Conservation (phyloP, 2,888 invertebrate species). For the Drosophila colorata region DNA sequence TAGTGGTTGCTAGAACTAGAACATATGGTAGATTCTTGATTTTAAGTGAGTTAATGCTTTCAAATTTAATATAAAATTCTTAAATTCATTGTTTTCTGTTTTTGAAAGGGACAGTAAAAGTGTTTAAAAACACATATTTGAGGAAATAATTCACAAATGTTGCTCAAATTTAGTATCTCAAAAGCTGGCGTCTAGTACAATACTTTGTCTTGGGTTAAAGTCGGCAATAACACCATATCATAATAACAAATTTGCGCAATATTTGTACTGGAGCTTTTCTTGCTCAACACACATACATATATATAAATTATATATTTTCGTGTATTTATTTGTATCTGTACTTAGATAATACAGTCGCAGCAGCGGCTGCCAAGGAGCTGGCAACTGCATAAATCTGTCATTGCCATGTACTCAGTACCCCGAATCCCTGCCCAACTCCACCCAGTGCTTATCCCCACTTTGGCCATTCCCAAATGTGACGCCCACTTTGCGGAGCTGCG, state of each 20-base stretch:
- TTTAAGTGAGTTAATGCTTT: no score
- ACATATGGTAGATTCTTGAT: no score
- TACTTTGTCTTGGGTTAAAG: not conserved
- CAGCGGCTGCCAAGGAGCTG: constrained; percentile 4
- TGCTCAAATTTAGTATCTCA: no score
- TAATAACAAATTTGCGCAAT: not conserved
- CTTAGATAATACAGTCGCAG: constrained; percentile 4
- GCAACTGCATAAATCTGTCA: constrained; percentile 67
- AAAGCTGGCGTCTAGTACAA: no score
- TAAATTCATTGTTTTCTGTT: no score
- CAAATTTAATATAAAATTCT: no score
- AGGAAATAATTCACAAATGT: no score
- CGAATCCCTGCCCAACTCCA: constrained; percentile 10
- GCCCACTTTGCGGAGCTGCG: constrained; percentile 65
- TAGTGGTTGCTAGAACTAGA: no score
- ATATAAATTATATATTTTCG: not conserved
- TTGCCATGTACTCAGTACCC: constrained; percentile 49
- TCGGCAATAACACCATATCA: not conserved
- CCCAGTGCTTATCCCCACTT: constrained; percentile 1
- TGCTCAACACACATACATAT: not conserved
- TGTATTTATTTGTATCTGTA: not conserved
- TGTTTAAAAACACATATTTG: no score
- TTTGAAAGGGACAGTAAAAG: no score
- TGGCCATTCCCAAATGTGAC: constrained; percentile 20
- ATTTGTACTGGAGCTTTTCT: not conserved